These are phyloP conservation scores for Vanessa atalanta DNA, from an alignment of 1,140 invertebrate species.

Conservation along the genomic window DNA sequence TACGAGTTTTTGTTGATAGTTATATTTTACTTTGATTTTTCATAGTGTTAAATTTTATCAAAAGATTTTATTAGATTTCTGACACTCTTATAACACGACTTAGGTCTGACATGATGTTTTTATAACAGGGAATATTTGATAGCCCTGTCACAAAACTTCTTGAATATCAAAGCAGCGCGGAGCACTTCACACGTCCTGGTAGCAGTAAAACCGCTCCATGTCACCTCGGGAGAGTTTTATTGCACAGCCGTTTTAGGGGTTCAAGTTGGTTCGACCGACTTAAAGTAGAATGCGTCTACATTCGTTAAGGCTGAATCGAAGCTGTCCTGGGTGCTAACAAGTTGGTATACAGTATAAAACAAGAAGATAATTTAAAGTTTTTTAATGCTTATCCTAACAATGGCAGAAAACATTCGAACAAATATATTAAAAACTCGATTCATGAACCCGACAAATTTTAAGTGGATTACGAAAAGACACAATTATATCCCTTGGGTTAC, in stretches of 20 bases:
- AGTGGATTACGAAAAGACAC: not conserved
- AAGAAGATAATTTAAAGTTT: too few relatives aligned
- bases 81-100: constrained; percentile 18
- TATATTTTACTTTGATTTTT: not conserved
- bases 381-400: too few relatives aligned
- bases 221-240: constrained; percentile 49
- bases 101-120: constrained; percentile 26
- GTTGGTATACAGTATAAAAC: too few relatives aligned
- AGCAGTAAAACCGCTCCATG: constrained; percentile 55
- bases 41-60: not conserved
- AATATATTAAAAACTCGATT: not conserved
- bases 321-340: not conserved
- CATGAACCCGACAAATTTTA: not conserved
- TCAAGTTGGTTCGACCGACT: constrained; percentile 34
- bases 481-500: not conserved
- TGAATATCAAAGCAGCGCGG: constrained; percentile 61
- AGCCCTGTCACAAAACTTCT: constrained; percentile 43
- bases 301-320: constrained; percentile 7
- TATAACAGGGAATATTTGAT: constrained; percentile 39
- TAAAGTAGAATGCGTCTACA: constrained; percentile 25
- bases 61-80: constrained; percentile 12
- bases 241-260: constrained; percentile 42
- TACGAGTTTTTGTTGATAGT: not conserved
- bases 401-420: too few relatives aligned
- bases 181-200: constrained; percentile 54